Evolutionary conservation across 2,113 vertebrate species (phyloP).

Genomic region (Carassius gibelio): DNA sequence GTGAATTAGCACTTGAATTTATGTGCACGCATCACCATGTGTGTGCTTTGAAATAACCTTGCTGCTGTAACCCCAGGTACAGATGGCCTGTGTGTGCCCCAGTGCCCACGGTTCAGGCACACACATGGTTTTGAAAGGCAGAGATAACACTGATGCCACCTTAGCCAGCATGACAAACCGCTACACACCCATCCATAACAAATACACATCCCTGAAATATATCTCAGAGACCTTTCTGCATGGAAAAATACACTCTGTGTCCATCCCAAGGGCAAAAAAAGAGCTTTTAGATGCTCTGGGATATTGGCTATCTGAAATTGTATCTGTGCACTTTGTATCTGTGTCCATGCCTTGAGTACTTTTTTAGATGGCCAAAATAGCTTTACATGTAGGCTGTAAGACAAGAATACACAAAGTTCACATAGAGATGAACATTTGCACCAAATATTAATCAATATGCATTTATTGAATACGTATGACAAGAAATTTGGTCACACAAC

Average conservation of each 20-base stretch:
- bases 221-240: constrained; percentile 10
- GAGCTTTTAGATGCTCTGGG: background rate
- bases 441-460: background rate
- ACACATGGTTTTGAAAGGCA: constrained; percentile 36
- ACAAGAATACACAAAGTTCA: background rate
- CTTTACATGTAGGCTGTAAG: background rate
- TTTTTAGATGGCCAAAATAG: constrained; percentile 2
- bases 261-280: constrained; percentile 50
- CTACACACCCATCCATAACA: constrained; percentile 46
- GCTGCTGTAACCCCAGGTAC: constrained; percentile 58
- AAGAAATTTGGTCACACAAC: background rate
- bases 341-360: background rate
- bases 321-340: constrained; percentile 34
- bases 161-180: constrained; percentile 38
- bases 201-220: constrained; percentile 37
- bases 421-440: background rate
- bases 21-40: background rate
- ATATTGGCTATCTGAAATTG: constrained; percentile 42
- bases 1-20: background rate
- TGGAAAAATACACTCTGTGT: constrained; percentile 22
- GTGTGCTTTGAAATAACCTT: constrained; percentile 65
- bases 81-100: constrained; percentile 70
- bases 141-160: constrained; percentile 33
- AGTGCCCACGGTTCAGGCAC: constrained; percentile 68
- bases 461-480: background rate